Base-by-base conservation (phyloP, 2,888 invertebrate genomes). In the Eubasilissa splendida region DNA sequence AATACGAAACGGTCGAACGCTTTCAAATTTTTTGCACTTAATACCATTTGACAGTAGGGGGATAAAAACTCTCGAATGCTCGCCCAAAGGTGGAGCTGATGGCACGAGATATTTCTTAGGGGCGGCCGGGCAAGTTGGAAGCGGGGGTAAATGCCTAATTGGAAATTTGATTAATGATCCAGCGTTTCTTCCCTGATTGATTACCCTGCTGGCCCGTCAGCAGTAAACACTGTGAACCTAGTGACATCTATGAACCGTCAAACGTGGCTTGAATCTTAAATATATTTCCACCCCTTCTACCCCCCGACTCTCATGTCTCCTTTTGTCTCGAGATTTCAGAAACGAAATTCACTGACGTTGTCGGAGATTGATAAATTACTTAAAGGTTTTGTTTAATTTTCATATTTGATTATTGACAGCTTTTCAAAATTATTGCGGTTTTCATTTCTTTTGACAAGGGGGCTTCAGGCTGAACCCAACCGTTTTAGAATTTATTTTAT, bases 141-240 rank as follows among this genome's bases (percentile, higher is more conserved):
- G 4, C 71, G 33, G 68, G 65, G 68, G 68, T 68, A 68, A 68
- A 42, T 22, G 68, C 42, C 80, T 82, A 82, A 82, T 82, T 82
- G 79, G 80, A 82, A 80, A 82, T 82, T 82, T 82, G 82, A 82
- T 82, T 80, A 82, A 82, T 82, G 82, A 80, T 73, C 74, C 42
- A 33, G 77, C 66, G 73, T 77, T 81, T 82, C 74, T 68, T 76
- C 82, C 76, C 73, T 80, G 82, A 82, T 82, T 82, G 82, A 82
- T 82, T 82, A 82, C 80, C 66, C 77, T 10, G 65, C 76, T 63
- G 53, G 75, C 58, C 75, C 78, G 79, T 75, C 65, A 76, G 54
- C 56, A 31, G 68, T 80, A 70, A 76, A 80, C 75, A 80, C 54
- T 66, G 66, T 66, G 77, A 77, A 52, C 56, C 68, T 70, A 77